A percentile compares a stretch with the other conserved stretches of the same genome.
Conservation (phyloP, 2,888 invertebrate genomes). For the Conistra vaccinii region DNA sequence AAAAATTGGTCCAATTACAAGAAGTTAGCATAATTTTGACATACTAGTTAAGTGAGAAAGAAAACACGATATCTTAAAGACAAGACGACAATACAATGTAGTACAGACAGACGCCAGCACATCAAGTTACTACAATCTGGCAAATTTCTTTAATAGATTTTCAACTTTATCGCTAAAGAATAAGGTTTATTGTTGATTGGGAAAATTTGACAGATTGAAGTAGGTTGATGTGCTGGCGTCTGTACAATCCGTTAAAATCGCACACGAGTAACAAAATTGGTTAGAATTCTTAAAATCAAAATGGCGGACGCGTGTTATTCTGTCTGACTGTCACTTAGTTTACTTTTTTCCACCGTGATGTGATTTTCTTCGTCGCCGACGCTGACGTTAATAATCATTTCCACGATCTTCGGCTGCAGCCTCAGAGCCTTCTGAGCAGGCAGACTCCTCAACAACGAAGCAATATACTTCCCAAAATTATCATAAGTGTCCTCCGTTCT, state of each 20-base stretch:
- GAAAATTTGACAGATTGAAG: too few relatives aligned
- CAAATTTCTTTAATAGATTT: too few relatives aligned
- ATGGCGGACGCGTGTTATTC: conserved; percentile 29
- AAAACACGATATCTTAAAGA: neutral
- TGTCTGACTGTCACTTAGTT: conserved; percentile 14
- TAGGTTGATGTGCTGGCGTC: too few relatives aligned
- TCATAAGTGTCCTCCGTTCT: conserved; percentile 70
- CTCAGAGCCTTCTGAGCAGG: conserved; percentile 69
- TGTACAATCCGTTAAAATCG: neutral
- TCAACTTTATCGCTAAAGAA: too few relatives aligned
- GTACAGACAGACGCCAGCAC: too few relatives aligned
- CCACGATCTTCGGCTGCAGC: conserved; percentile 73
- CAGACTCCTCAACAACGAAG: conserved; percentile 72
- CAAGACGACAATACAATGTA: neutral
- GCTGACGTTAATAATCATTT: conserved; percentile 56
- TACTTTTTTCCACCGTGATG: conserved; percentile 20
- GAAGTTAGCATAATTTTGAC: neutral
- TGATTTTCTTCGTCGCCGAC: conserved; percentile 17
- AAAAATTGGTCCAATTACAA: conserved; percentile 35
- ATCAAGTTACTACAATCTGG: too few relatives aligned
- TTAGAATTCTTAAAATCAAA: conserved; percentile 12
- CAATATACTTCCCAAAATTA: conserved; percentile 76
- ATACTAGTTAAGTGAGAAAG: neutral
- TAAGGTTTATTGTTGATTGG: too few relatives aligned
- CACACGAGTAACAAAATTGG: conserved; percentile 1